Conservation (phyloP, 2,113 vertebrate species). For the Dipodomys stephensi region DNA sequence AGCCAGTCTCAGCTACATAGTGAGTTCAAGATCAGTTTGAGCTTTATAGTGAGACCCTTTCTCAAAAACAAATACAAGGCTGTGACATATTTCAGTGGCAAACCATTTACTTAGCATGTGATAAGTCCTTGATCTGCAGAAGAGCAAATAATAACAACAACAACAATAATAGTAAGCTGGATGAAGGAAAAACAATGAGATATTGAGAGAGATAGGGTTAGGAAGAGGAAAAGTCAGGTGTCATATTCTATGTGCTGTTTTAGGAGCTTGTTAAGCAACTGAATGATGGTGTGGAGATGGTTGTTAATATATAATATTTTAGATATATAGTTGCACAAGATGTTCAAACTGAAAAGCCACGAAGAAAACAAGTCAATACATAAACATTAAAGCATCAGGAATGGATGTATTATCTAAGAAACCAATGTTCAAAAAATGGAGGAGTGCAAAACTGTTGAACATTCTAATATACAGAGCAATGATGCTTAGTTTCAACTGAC, state of each 20-base stretch:
- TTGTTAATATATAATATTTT: background rate
- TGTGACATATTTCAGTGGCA: background rate
- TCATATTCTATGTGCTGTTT: background rate
- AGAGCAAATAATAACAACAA: background rate
- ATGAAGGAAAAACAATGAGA: background rate
- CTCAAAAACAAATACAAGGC: background rate
- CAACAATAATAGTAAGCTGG: background rate
- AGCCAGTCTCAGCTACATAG: background rate
- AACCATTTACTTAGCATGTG: background rate
- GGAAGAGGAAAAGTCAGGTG: background rate
- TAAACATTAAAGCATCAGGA: background rate
- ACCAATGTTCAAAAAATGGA: background rate
- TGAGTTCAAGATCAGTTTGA: background rate
- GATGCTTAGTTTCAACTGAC: background rate
- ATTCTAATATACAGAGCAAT: background rate
- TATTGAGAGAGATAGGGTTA: background rate
- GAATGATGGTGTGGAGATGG: background rate
- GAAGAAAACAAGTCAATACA: background rate
- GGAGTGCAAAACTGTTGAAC: background rate
- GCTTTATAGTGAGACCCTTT: background rate
- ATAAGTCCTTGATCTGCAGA: background rate
- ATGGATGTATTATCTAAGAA: background rate
- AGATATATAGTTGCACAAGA: background rate
- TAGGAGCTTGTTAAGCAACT: background rate
- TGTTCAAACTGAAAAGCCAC: slow-evolving; percentile 13